These are phyloP conservation scores for Hippolais icterina DNA, from an alignment of 2,113 vertebrate species.

Conservation along the genomic window DNA sequence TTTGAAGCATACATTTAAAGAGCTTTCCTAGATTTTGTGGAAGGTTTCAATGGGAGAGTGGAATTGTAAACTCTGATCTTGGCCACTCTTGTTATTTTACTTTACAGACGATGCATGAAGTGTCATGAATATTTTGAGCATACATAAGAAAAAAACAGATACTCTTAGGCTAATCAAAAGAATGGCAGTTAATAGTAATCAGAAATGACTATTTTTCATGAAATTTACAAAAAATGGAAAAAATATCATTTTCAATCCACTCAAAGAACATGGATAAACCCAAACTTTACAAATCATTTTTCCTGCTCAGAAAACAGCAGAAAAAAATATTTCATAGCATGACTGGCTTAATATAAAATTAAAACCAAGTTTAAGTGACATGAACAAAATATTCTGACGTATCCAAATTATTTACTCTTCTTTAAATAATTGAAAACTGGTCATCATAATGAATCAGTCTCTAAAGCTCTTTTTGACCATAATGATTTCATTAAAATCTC, in stretches of 20 bases:
- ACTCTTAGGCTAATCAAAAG: neutral
- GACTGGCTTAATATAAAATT: neutral
- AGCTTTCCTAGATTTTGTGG: neutral
- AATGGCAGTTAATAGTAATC: neutral
- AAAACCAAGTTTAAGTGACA: neutral
- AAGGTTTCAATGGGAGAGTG: neutral
- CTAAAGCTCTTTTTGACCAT: neutral
- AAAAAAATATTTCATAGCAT: neutral
- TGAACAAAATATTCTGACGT: neutral
- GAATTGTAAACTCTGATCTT: neutral
- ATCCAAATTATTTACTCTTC: neutral
- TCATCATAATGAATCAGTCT: neutral
- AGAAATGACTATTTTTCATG: neutral
- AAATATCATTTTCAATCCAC: neutral
- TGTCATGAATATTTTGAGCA: neutral
- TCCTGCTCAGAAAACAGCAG: neutral
- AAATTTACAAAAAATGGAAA: neutral
- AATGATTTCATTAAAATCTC: neutral
- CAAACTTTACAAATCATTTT: neutral
- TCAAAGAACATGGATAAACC: neutral
- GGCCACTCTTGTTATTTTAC: neutral
- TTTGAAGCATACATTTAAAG: neutral
- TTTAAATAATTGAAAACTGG: neutral
- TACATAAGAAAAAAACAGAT: neutral
- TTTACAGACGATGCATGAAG: neutral